A percentile compares a stretch with the other conserved stretches of the same genome.
phyloP scores from a whole-genome alignment of 2,797 vertebrate species.

The Falco columbarius region DNA sequence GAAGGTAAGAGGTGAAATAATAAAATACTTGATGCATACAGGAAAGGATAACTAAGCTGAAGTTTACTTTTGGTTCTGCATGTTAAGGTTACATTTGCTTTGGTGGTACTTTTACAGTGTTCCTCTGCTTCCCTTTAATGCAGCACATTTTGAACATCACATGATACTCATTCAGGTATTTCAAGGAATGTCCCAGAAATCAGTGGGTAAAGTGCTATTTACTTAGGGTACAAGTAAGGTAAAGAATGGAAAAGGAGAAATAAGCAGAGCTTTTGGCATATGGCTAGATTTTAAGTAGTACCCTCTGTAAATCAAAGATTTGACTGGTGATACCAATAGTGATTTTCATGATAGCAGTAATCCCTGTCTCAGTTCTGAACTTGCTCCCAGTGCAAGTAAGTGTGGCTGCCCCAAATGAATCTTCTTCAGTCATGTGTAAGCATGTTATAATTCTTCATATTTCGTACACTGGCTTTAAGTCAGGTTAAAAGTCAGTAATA shows the following conservation, averaged over 20 bases:
- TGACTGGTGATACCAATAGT: background rate
- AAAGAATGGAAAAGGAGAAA: background rate
- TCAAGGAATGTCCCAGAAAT: background rate
- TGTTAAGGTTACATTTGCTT: background rate
- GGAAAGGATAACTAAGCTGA: background rate
- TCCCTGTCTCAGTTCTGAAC: background rate
- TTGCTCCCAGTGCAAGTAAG: background rate
- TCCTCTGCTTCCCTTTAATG: background rate
- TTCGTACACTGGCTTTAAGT: background rate
- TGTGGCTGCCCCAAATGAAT: background rate
- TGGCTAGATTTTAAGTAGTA: background rate
- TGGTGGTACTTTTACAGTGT: background rate
- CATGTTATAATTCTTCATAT: background rate
- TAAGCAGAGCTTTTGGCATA: background rate
- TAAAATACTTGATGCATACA: background rate
- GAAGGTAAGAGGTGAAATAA: constrained; percentile 84
- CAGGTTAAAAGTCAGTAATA: background rate
- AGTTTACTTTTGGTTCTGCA: background rate
- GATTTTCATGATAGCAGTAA: background rate
- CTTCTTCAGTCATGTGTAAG: background rate
- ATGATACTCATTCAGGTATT: background rate
- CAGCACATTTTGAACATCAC: background rate
- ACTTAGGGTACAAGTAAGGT: background rate
- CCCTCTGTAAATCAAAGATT: background rate
- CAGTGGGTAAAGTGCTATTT: background rate